Evolutionary conservation across 2,113 vertebrate genomes (phyloP), one percentile per base, ranked within the genome.

Genomic region (Deroptyus accipitrinus): DNA sequence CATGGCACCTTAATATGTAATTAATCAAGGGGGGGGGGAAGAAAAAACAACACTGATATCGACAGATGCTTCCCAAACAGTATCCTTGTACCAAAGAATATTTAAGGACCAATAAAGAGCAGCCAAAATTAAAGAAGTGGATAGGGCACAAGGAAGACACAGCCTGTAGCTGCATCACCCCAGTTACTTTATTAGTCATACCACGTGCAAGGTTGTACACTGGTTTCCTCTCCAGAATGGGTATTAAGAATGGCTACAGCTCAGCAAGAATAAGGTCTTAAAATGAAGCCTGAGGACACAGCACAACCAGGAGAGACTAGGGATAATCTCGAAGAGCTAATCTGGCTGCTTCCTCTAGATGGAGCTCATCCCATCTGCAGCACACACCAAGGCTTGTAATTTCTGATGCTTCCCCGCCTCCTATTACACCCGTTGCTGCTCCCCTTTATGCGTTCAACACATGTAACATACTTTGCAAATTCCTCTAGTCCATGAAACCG

Each of bases 301-400:
- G 25, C 15, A 44, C n/a, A 61, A 23, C 27, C 22, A 14, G 12
- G 18, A 86, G n/a, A 20, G 14, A 61, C 20, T 2, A 27, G 17
- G 7, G 31, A 46, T 77, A 54, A 19, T 4, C 17, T 49, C 1
- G 0, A 90, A 51, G 61, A 73, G 31, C 59, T 76, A 48, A 44
- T 14, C 67, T 44, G 55, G 31, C 73, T 81, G 64, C 41, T 59
- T 24, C 91, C 95, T 74, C 83, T 81, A 88, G 88, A 75, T 94
- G 92, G 88, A 61, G 95, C 92, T 91, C 92, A 84, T 10, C 27
- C 51, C 80, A 49, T 7, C 64, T 61, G 42, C 80, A 94, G 90
- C 39, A 35, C 14, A 3, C 1, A 35, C 42, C 52, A 63, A 52
- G 12, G 27, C 46, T 41, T 18, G 11, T 18, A 25, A 74, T 8